A percentile compares a stretch with the other conserved stretches of the same genome.
These are phyloP conservation scores for Prionailurus viverrinus DNA, from an alignment of 2,113 vertebrate genomes.

Conservation along the genomic window DNA sequence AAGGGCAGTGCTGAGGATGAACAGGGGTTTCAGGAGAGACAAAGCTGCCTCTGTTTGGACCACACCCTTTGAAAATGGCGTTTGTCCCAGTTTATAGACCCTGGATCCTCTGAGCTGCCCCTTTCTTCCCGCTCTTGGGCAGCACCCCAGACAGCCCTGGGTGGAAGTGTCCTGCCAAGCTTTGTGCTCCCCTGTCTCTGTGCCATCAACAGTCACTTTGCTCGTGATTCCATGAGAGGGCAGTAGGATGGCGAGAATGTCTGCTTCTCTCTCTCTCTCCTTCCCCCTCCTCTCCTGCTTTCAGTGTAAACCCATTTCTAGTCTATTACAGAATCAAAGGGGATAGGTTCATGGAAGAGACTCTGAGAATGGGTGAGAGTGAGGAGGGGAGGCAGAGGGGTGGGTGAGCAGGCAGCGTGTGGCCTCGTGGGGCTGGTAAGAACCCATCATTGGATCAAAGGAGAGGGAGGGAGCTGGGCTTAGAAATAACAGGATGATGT, in stretches of 20 bases:
- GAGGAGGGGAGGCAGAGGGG: neutral
- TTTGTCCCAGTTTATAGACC: neutral
- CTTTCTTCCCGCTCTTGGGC: fast-evolving
- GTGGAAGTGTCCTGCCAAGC: neutral
- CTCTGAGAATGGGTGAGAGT: neutral
- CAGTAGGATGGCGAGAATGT: slow-evolving; percentile 73
- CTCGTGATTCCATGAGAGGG: slow-evolving; percentile 82
- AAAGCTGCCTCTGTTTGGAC: neutral
- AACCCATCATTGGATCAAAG: slow-evolving; percentile 14
- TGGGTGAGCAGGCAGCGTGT: fast-evolving
- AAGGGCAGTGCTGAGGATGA: neutral
- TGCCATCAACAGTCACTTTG: neutral
- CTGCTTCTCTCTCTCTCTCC: neutral
- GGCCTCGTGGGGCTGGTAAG: neutral
- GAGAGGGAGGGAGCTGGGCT: neutral
- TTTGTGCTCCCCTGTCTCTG: neutral
- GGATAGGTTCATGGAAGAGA: neutral
- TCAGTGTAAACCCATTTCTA: neutral
- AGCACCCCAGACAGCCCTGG: neutral
- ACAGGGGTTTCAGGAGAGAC: neutral
- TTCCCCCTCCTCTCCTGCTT: neutral
- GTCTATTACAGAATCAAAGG: neutral
- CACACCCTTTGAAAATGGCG: neutral
- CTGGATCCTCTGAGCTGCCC: neutral
- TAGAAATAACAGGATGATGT: slow-evolving; percentile 33